phyloP scores from a whole-genome alignment of 2,888 invertebrate genomes.

The Chloroclystis v-ata region DNA sequence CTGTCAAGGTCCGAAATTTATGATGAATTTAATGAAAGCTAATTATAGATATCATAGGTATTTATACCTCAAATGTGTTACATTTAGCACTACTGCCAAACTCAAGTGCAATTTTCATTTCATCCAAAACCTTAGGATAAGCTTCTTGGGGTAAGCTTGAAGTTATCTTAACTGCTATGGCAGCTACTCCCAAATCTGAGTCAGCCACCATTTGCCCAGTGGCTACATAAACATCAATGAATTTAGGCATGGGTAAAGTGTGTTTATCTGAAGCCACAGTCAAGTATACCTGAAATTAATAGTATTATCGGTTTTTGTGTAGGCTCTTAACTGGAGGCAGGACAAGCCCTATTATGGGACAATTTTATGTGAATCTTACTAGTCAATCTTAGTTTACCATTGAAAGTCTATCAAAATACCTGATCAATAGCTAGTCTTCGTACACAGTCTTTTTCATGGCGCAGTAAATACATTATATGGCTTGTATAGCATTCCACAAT shows the following conservation, averaged over 20 bases:
- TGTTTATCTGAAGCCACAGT: slow-evolving; percentile 43
- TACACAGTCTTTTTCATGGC: slow-evolving; percentile 80
- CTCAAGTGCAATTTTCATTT: slow-evolving; percentile 77
- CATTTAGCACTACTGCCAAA: slow-evolving; percentile 80
- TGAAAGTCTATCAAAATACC: slow-evolving; percentile 62
- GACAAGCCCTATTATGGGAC: too few species aligned
- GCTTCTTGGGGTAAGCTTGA: slow-evolving; percentile 71
- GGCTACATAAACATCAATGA: slow-evolving; percentile 74
- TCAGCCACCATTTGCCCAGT: slow-evolving; percentile 79
- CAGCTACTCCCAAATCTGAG: slow-evolving; percentile 78
- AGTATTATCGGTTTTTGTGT: too few species aligned
- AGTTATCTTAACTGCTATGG: slow-evolving; percentile 77
- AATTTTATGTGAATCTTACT: too few species aligned
- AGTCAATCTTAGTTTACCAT: not conserved
- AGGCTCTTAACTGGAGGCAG: too few species aligned
- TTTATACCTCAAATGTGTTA: slow-evolving; percentile 82
- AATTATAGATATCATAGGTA: not conserved
- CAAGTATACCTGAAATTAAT: slow-evolving; percentile 52
- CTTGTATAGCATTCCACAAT: slow-evolving; percentile 78
- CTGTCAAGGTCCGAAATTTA: too few species aligned
- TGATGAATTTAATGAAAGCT: too few species aligned
- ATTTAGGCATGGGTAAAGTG: slow-evolving; percentile 60
- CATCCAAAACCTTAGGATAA: slow-evolving; percentile 73
- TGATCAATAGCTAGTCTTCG: slow-evolving; percentile 81
- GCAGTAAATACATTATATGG: slow-evolving; percentile 79